Evolutionary conservation across 2,888 invertebrate species (phyloP).

Genomic region (Microctonus aethiopoides): DNA sequence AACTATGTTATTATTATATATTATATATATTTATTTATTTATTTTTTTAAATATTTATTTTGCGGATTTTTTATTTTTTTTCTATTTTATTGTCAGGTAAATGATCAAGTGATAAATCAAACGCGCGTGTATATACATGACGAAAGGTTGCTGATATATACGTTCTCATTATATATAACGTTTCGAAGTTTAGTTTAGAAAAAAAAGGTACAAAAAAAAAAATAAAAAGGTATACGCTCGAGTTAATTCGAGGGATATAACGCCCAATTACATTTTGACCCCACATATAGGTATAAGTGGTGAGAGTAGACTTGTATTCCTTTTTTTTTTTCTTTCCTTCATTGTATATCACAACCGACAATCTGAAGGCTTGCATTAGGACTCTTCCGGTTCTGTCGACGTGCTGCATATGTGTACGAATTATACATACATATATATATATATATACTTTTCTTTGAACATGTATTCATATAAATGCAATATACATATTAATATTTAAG

Average conservation of each 20-base stretch:
- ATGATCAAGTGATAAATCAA: not conserved
- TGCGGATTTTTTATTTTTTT: not conserved
- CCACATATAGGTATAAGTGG: conserved; percentile 6
- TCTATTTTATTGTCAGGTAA: not conserved
- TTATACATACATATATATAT: not conserved
- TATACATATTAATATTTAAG: too few relatives aligned
- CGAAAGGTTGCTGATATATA: not conserved
- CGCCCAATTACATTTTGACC: conserved; percentile 24
- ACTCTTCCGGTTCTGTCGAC: conserved; percentile 22
- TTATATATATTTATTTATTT: too few relatives aligned
- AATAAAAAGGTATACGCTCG: not conserved
- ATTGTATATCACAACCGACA: conserved; percentile 27
- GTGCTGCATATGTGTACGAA: not conserved
- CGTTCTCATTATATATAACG: not conserved
- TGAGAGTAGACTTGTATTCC: not conserved
- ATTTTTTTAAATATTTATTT: too few relatives aligned
- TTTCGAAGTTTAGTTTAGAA: not conserved
- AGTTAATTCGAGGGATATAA: conserved; percentile 20
- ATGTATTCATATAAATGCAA: too few relatives aligned
- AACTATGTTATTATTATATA: too few relatives aligned
- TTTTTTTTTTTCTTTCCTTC: conserved; percentile 7
- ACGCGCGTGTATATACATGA: not conserved
- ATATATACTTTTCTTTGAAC: not conserved
- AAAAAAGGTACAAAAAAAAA: not conserved
- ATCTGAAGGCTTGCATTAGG: conserved; percentile 24